Evolutionary conservation across 2,113 vertebrate genomes (phyloP).

Genomic region (Perccottus glenii): DNA sequence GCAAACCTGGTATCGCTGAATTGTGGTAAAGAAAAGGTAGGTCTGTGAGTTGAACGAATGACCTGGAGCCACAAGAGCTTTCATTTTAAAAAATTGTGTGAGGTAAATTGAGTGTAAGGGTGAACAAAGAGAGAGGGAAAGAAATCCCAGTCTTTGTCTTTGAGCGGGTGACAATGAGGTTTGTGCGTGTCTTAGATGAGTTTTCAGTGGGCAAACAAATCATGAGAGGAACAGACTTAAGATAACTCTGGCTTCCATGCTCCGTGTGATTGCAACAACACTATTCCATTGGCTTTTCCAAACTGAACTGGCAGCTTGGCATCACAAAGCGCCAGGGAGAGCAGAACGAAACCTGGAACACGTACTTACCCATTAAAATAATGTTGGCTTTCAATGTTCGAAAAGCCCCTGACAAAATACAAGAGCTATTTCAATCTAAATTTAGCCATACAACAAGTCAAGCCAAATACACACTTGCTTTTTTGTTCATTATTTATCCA

Average conservation of each 20-base stretch:
- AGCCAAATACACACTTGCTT: too few species aligned
- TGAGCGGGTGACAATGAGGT: not conserved
- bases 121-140: too few species aligned
- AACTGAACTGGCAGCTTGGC: not conserved
- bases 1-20: not conserved
- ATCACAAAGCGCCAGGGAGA: not conserved
- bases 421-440: too few species aligned
- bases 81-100: slow-evolving; percentile 28
- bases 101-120: slow-evolving; percentile 41
- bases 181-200: not conserved
- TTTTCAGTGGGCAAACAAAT: slow-evolving; percentile 10
- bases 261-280: slow-evolving; percentile 33
- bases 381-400: too few species aligned
- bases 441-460: too few species aligned
- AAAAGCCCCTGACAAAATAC: too few species aligned
- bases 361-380: too few species aligned
- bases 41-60: slow-evolving; percentile 14
- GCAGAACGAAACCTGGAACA: too few species aligned
- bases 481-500: too few species aligned
- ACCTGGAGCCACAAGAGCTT: not conserved
- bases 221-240: slow-evolving; percentile 7
- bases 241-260: slow-evolving; percentile 12
- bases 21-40: slow-evolving; percentile 46
- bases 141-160: too few species aligned
- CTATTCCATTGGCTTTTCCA: slow-evolving; percentile 7